Conservation (phyloP, 2,888 invertebrate species). For the Amaurobius ferox region DNA sequence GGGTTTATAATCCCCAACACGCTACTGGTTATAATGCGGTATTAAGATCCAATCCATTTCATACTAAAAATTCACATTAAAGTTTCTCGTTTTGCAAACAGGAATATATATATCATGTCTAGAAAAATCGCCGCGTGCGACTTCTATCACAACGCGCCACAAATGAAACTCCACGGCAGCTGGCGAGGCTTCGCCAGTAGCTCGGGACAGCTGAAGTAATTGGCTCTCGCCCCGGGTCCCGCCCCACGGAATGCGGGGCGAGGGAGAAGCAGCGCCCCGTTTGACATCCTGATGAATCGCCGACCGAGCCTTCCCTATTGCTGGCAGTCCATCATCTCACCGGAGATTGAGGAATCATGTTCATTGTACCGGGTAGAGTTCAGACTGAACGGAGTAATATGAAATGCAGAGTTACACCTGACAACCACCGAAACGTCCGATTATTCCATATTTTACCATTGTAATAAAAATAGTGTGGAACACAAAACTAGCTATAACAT, state of each 20-base stretch:
- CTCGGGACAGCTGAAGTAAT: conserved; percentile 24
- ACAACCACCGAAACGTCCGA: too few relatives aligned
- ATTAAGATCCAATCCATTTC: too few relatives aligned
- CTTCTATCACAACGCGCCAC: neutral
- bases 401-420: too few relatives aligned
- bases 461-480: too few relatives aligned
- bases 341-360: neutral
- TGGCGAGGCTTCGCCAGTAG: conserved; percentile 2
- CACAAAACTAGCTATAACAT: too few relatives aligned
- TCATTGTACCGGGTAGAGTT: neutral
- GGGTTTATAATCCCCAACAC: too few relatives aligned
- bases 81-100: neutral
- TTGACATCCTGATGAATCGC: conserved; percentile 53
- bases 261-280: conserved; percentile 22
- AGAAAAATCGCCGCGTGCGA: neutral
- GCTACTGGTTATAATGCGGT: too few relatives aligned
- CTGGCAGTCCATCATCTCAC: neutral
- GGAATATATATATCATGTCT: neutral
- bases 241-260: conserved; percentile 31
- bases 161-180: conserved; percentile 17
- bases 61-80: too few relatives aligned
- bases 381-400: too few relatives aligned
- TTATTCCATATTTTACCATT: too few relatives aligned
- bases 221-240: neutral
- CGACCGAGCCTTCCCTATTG: neutral